phyloP scores from a whole-genome alignment of 2,797 vertebrate species.

The Limosa lapponica region DNA sequence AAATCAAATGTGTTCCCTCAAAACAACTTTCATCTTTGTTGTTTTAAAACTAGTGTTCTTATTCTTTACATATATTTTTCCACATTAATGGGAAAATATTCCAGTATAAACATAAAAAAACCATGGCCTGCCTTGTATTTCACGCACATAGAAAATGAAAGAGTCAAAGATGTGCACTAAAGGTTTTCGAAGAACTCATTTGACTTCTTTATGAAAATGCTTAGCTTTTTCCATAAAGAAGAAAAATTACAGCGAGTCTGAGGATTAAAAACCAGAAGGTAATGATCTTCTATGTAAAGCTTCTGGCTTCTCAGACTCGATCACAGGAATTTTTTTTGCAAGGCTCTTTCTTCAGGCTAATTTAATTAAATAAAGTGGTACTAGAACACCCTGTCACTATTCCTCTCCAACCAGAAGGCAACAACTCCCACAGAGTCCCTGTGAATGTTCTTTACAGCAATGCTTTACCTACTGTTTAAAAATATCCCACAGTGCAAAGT shows the following conservation, averaged over 20 bases:
- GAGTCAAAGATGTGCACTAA: neutral
- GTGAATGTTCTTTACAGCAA: neutral
- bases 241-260: neutral
- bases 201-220: constrained; percentile 11
- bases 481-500: neutral
- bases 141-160: neutral
- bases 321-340: neutral
- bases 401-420: constrained; percentile 20
- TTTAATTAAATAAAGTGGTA: constrained; percentile 50
- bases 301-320: neutral
- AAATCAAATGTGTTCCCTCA: constrained; percentile 20
- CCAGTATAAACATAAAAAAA: neutral
- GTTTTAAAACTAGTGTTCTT: neutral
- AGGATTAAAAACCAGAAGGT: neutral
- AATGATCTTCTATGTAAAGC: neutral
- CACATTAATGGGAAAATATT: constrained; percentile 13
- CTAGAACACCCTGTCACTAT: constrained; percentile 24
- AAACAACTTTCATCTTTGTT: constrained; percentile 21
- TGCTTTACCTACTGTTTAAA: constrained; percentile 1
- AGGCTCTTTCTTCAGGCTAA: constrained; percentile 27
- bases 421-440: constrained; percentile 13
- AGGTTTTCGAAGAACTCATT: neutral
- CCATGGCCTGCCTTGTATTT: neutral
- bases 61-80: neutral
- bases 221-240: neutral